Evolutionary conservation across 2,888 invertebrate genomes (phyloP).

Genomic region (Malacosoma neustria): DNA sequence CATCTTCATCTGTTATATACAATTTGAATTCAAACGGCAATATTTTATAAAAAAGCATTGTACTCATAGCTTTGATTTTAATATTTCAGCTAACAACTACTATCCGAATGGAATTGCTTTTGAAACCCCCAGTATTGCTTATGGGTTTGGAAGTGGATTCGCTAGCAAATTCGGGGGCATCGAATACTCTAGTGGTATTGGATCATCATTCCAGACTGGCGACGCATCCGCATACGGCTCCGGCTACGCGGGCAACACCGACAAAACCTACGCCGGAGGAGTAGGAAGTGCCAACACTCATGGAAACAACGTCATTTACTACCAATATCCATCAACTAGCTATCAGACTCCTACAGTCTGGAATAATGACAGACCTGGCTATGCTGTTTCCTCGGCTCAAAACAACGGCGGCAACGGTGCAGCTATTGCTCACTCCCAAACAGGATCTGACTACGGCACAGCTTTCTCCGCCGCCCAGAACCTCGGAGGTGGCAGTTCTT

Average conservation of each 20-base stretch:
- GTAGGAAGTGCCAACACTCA: conserved; percentile 41
- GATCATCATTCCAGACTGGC: conserved; percentile 44
- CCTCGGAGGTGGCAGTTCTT: conserved; percentile 22
- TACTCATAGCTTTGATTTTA: too few relatives aligned
- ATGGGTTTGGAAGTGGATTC: conserved; percentile 56
- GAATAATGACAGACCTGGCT: conserved; percentile 17
- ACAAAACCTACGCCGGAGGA: conserved; percentile 36
- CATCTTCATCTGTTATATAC: too few relatives aligned
- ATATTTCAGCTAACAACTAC: conserved; percentile 10
- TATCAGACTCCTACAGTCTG: conserved; percentile 19
- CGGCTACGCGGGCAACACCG: conserved; percentile 30
- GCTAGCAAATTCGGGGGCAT: conserved; percentile 59
- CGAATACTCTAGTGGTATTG: conserved; percentile 47
- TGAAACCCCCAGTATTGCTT: conserved; percentile 46
- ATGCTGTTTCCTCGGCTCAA: conserved; percentile 33
- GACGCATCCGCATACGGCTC: conserved; percentile 44
- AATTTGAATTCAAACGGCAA: too few relatives aligned
- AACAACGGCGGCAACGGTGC: conserved; percentile 39
- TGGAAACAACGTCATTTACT: conserved; percentile 16
- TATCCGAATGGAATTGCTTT: conserved; percentile 8
- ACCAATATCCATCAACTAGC: conserved; percentile 13
- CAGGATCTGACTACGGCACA: conserved; percentile 29
- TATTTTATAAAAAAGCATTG: too few relatives aligned
- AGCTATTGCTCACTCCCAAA: conserved; percentile 34
- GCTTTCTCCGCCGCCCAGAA: conserved; percentile 36